A percentile compares a stretch with the other conserved stretches of the same genome.
These are phyloP conservation scores for Acronicta alni DNA, from an alignment of 2,888 invertebrate genomes.

Conservation along the genomic window DNA sequence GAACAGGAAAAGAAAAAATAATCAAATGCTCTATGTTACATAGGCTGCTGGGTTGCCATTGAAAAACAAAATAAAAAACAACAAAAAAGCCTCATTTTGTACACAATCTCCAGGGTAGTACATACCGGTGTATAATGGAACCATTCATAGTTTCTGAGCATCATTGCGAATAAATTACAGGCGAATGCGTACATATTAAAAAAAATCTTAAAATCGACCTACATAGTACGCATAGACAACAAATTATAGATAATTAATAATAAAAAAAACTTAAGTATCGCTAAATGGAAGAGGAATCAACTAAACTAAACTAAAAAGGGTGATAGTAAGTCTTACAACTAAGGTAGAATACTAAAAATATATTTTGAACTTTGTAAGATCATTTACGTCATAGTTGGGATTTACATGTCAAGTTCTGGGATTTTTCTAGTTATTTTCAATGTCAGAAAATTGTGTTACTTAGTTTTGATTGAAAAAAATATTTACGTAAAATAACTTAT, in stretches of 20 bases:
- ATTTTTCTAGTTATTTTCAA: not conserved
- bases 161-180: conserved; percentile 78
- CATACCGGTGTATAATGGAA: conserved; percentile 66
- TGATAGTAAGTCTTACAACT: conserved; percentile 67
- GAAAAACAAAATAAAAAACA: conserved; percentile 68
- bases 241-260: conserved; percentile 76
- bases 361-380: conserved; percentile 64
- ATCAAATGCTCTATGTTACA: conserved; percentile 79
- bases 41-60: conserved; percentile 70
- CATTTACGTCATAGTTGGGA: conserved; percentile 28
- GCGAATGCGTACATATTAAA: conserved; percentile 61
- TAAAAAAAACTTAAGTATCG: conserved; percentile 82
- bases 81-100: conserved; percentile 80
- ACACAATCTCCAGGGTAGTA: conserved; percentile 79
- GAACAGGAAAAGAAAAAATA: conserved; percentile 73
- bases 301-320: conserved; percentile 80
- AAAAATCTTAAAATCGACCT: conserved; percentile 66
- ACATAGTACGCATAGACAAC: conserved; percentile 76
- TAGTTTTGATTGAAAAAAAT: conserved; percentile 3
- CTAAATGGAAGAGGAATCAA: conserved; percentile 87
- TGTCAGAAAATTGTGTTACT: not conserved
- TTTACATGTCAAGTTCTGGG: conserved; percentile 12
- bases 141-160: conserved; percentile 72
- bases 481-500: not conserved
- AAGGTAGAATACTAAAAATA: conserved; percentile 71